Evolutionary conservation across 2,113 vertebrate species (phyloP).

Genomic region (Hemicordylus capensis): DNA sequence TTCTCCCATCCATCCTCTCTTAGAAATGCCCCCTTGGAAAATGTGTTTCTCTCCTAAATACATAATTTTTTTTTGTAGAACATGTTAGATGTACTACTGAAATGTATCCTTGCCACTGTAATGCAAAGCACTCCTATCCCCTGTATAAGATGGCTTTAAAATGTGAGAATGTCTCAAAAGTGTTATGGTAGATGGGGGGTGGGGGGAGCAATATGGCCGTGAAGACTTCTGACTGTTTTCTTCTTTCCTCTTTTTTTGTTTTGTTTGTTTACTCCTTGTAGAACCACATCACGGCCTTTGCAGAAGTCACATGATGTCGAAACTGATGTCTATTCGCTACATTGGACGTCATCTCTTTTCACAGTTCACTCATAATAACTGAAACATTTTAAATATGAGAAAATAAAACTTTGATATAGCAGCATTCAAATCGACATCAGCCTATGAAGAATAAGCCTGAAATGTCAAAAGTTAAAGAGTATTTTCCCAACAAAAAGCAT

Average conservation of each 20-base stretch:
- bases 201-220: not conserved
- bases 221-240: slow-evolving; percentile 29
- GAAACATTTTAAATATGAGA: slow-evolving; percentile 73
- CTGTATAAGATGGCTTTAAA: not conserved
- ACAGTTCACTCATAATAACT: slow-evolving; percentile 84
- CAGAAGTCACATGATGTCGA: slow-evolving; percentile 99
- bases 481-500: slow-evolving; percentile 65
- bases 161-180: slow-evolving; percentile 5
- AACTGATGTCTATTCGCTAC: slow-evolving; percentile 85
- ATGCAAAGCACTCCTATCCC: not conserved
- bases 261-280: slow-evolving; percentile 70
- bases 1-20: not conserved
- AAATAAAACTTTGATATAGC: slow-evolving; percentile 73
- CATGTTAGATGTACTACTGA: not conserved
- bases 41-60: not conserved
- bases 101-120: not conserved
- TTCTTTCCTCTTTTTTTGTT: slow-evolving; percentile 50
- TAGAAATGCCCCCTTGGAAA: not conserved
- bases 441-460: slow-evolving; percentile 69
- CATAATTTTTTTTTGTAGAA: not conserved
- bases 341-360: slow-evolving; percentile 95
- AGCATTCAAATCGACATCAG: slow-evolving; percentile 62
- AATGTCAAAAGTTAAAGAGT: slow-evolving; percentile 66
- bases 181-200: not conserved
- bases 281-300: slow-evolving; percentile 97